phyloP scores from a whole-genome alignment of 2,797 vertebrate genomes.

The Pipistrellus nathusii region DNA sequence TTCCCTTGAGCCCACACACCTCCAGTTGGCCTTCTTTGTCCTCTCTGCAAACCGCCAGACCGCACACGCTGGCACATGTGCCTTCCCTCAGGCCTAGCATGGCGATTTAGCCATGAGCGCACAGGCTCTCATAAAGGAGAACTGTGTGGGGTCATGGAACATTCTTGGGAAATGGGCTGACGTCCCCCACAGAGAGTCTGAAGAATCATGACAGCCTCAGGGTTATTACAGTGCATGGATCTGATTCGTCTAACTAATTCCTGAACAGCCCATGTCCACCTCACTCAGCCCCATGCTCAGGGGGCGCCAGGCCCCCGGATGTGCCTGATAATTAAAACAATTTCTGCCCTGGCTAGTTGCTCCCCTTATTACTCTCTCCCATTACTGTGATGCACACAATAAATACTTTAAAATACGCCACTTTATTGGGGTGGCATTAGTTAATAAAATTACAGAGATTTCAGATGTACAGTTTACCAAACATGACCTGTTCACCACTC shows the following conservation, averaged over 20 bases:
- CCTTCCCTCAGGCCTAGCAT: background rate
- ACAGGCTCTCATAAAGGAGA: background rate
- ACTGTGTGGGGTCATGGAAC: background rate
- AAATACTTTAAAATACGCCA: background rate
- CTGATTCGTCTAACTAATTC: constrained; percentile 43
- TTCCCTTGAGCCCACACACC: background rate
- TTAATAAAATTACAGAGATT: background rate
- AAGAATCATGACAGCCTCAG: background rate
- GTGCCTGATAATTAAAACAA: constrained; percentile 76
- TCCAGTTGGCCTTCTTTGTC: background rate
- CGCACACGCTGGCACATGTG: background rate
- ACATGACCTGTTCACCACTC: background rate
- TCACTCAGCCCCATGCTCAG: background rate
- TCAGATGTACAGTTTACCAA: background rate
- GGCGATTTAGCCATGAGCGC: background rate
- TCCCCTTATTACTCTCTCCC: constrained; percentile 66
- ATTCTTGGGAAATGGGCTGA: background rate
- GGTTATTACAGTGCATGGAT: background rate
- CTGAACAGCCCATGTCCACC: constrained; percentile 27
- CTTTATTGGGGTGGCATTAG: background rate
- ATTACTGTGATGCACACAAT: constrained; percentile 73
- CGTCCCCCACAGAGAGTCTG: background rate
- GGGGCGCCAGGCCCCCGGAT: constrained; percentile 56
- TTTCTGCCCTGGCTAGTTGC: constrained; percentile 61
- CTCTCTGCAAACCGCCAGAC: background rate